These are phyloP conservation scores for Daphoenositta chrysoptera DNA, from an alignment of 2,113 vertebrate species.

Conservation along the genomic window DNA sequence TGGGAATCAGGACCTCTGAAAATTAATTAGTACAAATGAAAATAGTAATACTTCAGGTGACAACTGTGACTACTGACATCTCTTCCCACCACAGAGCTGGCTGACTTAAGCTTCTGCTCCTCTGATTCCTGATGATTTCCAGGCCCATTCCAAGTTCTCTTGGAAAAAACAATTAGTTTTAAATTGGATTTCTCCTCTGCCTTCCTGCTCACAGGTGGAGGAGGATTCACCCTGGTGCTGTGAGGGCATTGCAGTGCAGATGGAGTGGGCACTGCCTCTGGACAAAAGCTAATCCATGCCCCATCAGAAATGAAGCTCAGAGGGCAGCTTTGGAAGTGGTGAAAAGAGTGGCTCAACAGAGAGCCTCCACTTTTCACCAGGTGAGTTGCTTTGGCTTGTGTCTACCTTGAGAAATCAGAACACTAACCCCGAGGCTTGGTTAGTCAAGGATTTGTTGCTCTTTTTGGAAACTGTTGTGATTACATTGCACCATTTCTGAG, in stretches of 20 bases:
- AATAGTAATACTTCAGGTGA: neutral
- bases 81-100: neutral
- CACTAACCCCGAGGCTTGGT: neutral
- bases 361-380: neutral
- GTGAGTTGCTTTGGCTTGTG: neutral
- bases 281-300: neutral
- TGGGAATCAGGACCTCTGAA: neutral
- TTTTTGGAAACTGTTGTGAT: neutral
- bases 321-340: neutral
- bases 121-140: neutral
- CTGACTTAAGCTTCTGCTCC: neutral
- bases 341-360: neutral
- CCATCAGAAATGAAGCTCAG: fast-evolving
- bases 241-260: neutral
- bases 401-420: neutral
- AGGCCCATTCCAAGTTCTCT: neutral
- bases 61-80: fast-evolving
- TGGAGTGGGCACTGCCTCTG: neutral
- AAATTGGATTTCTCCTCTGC: neutral
- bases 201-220: neutral
- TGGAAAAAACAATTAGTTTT: neutral
- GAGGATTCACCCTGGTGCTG: neutral
- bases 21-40: neutral
- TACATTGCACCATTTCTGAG: neutral
- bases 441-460: neutral